phyloP scores from a whole-genome alignment of 2,888 invertebrate species.

The Ornithoptera alexandrae region DNA sequence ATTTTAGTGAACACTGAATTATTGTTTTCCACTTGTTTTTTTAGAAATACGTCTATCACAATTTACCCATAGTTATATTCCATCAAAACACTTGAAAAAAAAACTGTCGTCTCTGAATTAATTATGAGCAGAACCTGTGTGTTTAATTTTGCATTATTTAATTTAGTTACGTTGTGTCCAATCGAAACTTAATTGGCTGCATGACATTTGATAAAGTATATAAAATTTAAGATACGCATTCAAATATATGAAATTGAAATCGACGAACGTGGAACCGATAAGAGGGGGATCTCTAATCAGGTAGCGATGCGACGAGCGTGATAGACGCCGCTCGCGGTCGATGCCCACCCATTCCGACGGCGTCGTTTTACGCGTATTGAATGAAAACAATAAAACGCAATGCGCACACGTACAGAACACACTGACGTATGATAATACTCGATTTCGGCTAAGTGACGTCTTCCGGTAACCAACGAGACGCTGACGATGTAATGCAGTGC shows the following conservation, averaged over 20 bases:
- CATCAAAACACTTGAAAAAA: too few species aligned
- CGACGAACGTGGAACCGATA: slow-evolving; percentile 21
- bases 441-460: slow-evolving; percentile 28
- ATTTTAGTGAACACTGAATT: neutral
- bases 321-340: slow-evolving; percentile 51
- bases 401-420: slow-evolving; percentile 36
- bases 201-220: neutral
- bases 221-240: too few species aligned
- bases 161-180: neutral
- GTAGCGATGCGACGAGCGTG: slow-evolving; percentile 27
- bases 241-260: neutral
- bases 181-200: neutral
- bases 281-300: slow-evolving; percentile 12
- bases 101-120: too few species aligned
- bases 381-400: slow-evolving; percentile 43
- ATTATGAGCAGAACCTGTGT: neutral
- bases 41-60: too few species aligned
- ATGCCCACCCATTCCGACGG: slow-evolving; percentile 46
- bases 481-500: slow-evolving; percentile 13
- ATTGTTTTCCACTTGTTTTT: neutral
- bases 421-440: slow-evolving; percentile 32
- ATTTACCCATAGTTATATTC: too few species aligned
- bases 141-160: neutral
- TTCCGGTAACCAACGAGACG: slow-evolving; percentile 19
- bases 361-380: slow-evolving; percentile 58